These are phyloP conservation scores for Leptinotarsa lineolata DNA, from an alignment of 1,140 invertebrate species.

Conservation along the genomic window DNA sequence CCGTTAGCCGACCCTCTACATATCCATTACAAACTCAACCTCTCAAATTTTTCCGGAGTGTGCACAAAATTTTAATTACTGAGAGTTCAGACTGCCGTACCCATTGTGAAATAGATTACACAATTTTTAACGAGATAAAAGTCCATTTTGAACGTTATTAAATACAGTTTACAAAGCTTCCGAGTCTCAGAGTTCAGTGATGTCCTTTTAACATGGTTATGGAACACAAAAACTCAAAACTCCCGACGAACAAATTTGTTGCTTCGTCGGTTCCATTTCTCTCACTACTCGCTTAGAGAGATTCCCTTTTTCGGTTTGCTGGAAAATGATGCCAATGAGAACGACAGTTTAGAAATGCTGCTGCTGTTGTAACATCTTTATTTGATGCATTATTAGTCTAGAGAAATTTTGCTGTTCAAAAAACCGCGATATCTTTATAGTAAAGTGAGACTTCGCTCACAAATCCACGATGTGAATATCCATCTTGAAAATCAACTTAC, in stretches of 20 bases:
- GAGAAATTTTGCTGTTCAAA: too few relatives aligned
- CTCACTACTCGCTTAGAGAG: conserved; percentile 4
- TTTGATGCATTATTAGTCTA: too few relatives aligned
- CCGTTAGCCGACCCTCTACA: conserved; percentile 2
- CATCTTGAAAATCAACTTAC: too few relatives aligned
- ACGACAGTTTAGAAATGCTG: too few relatives aligned
- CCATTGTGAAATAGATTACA: conserved; percentile 33
- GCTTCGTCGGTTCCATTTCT: conserved; percentile 30
- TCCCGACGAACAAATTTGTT: conserved; percentile 22
- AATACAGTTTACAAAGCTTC: conserved; percentile 37
- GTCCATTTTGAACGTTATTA: conserved; percentile 35
- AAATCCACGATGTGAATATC: too few relatives aligned
- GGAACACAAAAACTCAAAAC: conserved; percentile 34
- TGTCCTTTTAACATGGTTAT: conserved; percentile 35
- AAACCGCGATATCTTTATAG: too few relatives aligned
- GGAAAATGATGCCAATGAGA: too few relatives aligned
- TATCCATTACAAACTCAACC: conserved; percentile 14
- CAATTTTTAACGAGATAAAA: conserved; percentile 41
- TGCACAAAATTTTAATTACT: conserved; percentile 31
- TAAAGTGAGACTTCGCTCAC: too few relatives aligned
- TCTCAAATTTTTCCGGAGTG: conserved; percentile 18
- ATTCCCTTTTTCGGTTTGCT: neutral
- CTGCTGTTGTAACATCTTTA: too few relatives aligned
- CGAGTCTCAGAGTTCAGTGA: conserved; percentile 26
- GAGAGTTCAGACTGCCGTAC: conserved; percentile 16